A percentile compares a stretch with the other conserved stretches of the same genome.
Evolutionary conservation across 2,797 vertebrate genomes (phyloP).

Genomic region (Muscicapa striata): DNA sequence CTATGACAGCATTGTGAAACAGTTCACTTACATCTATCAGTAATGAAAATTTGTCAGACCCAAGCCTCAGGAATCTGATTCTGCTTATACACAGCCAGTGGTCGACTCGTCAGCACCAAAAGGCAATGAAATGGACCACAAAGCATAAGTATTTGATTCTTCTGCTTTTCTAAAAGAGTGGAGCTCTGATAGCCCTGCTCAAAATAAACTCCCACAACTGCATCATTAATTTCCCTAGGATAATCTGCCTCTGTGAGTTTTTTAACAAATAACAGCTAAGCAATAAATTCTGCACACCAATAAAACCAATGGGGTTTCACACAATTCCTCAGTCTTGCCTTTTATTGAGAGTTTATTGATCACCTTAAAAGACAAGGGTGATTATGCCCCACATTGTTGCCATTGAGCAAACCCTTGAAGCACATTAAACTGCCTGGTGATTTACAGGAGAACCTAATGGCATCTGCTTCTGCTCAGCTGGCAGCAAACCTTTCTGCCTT

Average conservation of each 20-base stretch:
- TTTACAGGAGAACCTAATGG: background rate
- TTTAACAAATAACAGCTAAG: background rate
- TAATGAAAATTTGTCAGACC: background rate
- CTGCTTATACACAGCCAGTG: background rate
- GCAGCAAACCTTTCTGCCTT: background rate
- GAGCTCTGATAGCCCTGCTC: background rate
- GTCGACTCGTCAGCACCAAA: fast-evolving
- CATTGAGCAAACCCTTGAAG: background rate
- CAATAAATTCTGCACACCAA: background rate
- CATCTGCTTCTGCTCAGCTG: background rate
- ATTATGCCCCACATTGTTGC: background rate
- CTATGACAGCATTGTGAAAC: background rate
- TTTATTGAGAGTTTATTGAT: background rate
- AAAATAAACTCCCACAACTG: background rate
- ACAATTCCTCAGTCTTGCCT: background rate
- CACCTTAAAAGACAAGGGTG: background rate
- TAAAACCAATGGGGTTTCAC: background rate
- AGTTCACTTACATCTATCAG: background rate
- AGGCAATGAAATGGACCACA: background rate
- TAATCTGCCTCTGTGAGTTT: background rate
- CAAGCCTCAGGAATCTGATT: background rate
- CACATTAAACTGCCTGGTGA: background rate
- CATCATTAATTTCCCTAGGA: slow-evolving; percentile 1
- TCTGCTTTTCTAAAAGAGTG: background rate
- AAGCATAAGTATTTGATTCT: background rate